Evolutionary conservation across 92 coral and sea anemone genomes (phyloP).

Genomic region (Porites divaricata): DNA sequence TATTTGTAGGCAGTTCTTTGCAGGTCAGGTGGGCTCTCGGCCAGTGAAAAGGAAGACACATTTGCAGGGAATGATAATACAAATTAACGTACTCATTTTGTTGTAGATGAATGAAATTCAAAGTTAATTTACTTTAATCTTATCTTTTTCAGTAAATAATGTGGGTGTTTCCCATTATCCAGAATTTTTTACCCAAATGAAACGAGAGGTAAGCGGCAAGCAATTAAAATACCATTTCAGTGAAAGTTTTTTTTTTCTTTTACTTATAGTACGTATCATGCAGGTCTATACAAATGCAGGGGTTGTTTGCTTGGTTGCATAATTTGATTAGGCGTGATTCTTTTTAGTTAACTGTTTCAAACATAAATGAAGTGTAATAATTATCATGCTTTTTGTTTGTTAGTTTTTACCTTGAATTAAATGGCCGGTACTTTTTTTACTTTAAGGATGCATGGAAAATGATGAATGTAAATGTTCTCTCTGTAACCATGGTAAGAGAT

Average conservation of each 20-base stretch:
- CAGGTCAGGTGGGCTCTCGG: too few relatives aligned
- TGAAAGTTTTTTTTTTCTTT: too few relatives aligned
- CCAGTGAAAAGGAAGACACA: too few relatives aligned
- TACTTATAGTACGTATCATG: too few relatives aligned
- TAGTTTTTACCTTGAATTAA: neutral
- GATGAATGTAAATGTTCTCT: slow-evolving; percentile 81
- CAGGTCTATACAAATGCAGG: too few relatives aligned
- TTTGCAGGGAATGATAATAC: too few relatives aligned
- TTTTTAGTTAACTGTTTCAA: too few relatives aligned
- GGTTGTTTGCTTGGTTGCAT: too few relatives aligned
- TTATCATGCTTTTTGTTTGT: neutral
- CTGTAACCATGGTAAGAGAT: slow-evolving; percentile 82
- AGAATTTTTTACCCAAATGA: slow-evolving; percentile 81
- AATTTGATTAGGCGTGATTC: too few relatives aligned
- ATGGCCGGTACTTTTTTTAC: neutral
- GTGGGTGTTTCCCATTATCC: slow-evolving; percentile 88
- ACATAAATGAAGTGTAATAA: too few relatives aligned
- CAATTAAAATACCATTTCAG: too few relatives aligned
- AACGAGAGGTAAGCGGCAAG: slow-evolving; percentile 63
- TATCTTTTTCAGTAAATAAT: slow-evolving; percentile 69
- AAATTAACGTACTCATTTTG: neutral
- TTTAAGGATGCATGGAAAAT: slow-evolving; percentile 71
- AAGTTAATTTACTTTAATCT: neutral
- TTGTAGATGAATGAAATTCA: neutral
- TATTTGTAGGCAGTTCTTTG: too few relatives aligned